Base-by-base conservation (phyloP, 2,797 vertebrate genomes). In the Sebastes oblongus region DNA sequence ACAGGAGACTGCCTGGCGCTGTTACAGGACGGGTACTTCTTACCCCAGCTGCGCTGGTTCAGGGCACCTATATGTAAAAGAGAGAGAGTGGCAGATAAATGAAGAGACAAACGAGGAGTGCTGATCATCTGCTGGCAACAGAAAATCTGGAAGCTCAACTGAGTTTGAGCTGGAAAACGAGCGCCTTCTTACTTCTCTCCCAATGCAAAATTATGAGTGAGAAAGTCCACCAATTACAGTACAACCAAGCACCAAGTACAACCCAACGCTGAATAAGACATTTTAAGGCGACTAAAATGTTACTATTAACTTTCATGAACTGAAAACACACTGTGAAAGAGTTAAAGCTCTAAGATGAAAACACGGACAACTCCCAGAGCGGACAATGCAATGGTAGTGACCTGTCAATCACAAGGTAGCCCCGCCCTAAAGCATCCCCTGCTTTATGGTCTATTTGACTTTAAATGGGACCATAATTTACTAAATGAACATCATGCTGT, bases 1-100 rank as follows among this genome's bases (percentile, higher is more conserved):
- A 99, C 97, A 6, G 98, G 98, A 1, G 98, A 99, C 68, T 99
- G 98, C 73, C 96, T 96, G 89, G 95, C 96, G 71, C 96, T 96
- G 88, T 96, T 97, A 67, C 98, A 99, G 72, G 94, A 91, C 34
- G 97, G 96, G 75, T 97, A 98, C 93, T 95, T 98, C 93, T 97
- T 97, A 6, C 94, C 96, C 98, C 98, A 99, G 86, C 92, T 96
- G 77, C 91, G 96, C 93, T 98, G 97, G 93, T 96, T 98, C 88
- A 98, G 89, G 69, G 96, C 93, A 78, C 97, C 98, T 99, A 92
- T n/a, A 42, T 1, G 18, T 7, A n/a, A 8, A 13, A 69, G 11
- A 61, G 11, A 61, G 16, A 67, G 12, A 68, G 2, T 64, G 9
- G n/a, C 14, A 24, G 13, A 24, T 22, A 62, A 25, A 75, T 36